Evolutionary conservation across 2,113 vertebrate species (phyloP), one percentile per base, ranked within the genome.

Genomic region (Trogon melanurus): DNA sequence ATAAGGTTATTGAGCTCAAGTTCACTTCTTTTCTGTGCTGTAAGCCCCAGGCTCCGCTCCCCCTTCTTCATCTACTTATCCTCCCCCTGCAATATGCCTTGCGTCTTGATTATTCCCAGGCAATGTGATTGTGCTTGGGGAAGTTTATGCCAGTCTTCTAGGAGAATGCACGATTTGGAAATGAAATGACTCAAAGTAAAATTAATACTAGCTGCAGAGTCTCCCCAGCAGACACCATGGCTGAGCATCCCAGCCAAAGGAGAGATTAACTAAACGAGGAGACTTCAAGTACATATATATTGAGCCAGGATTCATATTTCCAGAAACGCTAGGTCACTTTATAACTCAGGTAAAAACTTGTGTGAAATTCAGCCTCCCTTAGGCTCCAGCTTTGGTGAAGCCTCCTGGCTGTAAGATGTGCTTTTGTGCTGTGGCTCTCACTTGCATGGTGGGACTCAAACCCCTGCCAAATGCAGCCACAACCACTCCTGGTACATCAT

Each of bases 91-190:
- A 72, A 85, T 83, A 95, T 76, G 95, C 75, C 72, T 96, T 57
- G 62, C 0, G 6, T 79, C 75, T 92, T 87, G 53, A 50, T 78
- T 86, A 85, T 87, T 92, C 75, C 79, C 44, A 78, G 74, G 25
- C n/a, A 36, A 23, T 1, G 6, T 61, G 72, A 27, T 21, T 61
- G 51, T n/a, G 32, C 74, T 41, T 79, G 60, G 51, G 36, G 76
- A 67, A 58, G 25, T 73, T 58, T 48, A 21, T 23, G 6, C 29
- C 65, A 67, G 67, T 57, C 93, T 92, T 96, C 93, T 97, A 95
- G 95, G 94, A 97, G 91, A 91, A 83, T 97, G 92, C 93, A 97
- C 95, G 97, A 89, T 91, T 81, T 97, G 94, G 98, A 97, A 98
- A 98, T 95, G 30, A 85, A 96, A 97, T 96, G 97, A 95, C 82